Conservation (phyloP, 2,888 invertebrate genomes). For the Lasioglossum figueresi region DNA sequence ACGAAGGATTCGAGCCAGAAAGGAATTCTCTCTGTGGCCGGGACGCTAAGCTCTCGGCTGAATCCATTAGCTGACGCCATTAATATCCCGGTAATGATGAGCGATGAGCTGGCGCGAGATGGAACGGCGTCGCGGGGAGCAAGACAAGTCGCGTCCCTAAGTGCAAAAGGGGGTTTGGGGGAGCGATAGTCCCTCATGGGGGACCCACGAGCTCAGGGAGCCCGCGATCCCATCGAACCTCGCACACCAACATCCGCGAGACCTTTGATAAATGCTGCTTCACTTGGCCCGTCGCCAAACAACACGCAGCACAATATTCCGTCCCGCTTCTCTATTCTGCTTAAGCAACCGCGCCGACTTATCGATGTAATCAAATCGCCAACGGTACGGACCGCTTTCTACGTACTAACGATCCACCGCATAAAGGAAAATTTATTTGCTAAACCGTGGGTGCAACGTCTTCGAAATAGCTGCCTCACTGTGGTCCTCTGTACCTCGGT, state of each 20-base stretch:
- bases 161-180: conserved; percentile 22
- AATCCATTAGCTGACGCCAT: conserved; percentile 81
- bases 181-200: conserved; percentile 10
- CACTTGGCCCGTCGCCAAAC: conserved; percentile 77
- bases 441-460: not conserved
- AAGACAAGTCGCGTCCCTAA: conserved; percentile 38
- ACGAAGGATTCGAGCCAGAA: conserved; percentile 28
- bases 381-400: not conserved
- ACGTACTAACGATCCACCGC: not conserved
- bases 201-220: conserved; percentile 25
- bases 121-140: conserved; percentile 51
- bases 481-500: not conserved
- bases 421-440: not conserved
- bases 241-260: conserved; percentile 48
- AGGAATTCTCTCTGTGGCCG: conserved; percentile 68
- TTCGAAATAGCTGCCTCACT: not conserved
- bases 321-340: conserved; percentile 46
- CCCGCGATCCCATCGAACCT: conserved; percentile 41
- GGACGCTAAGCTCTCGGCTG: conserved; percentile 71
- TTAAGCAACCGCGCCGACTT: conserved; percentile 52
- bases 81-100: conserved; percentile 81
- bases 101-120: conserved; percentile 76
- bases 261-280: conserved; percentile 79
- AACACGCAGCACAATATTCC: conserved; percentile 77
- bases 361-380: conserved; percentile 61